Percentiles rank a stretch among this genome's conserved stretches.
These are phyloP conservation scores for Holacanthus passer DNA, from an alignment of 2,113 vertebrate genomes.

Conservation along the genomic window DNA sequence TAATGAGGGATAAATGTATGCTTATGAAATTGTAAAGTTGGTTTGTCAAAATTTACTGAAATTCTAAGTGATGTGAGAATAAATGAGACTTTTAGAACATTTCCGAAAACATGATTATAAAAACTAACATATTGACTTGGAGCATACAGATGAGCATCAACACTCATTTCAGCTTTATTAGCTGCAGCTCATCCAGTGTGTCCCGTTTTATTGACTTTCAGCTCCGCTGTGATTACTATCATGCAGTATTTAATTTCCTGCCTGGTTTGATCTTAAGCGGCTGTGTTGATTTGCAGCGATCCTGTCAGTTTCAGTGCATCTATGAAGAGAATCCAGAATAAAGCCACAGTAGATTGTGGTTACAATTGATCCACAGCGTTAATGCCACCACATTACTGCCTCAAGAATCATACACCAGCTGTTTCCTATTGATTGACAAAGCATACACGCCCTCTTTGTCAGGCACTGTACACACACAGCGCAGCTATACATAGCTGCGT, in stretches of 20 bases:
- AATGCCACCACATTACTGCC: neutral
- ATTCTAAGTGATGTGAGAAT: neutral
- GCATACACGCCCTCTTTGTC: neutral
- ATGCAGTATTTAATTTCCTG: slow-evolving; percentile 29
- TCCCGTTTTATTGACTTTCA: slow-evolving; percentile 46
- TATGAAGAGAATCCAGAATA: neutral
- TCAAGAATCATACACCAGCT: neutral
- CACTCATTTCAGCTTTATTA: neutral
- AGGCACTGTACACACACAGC: neutral
- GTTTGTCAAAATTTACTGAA: slow-evolving; percentile 6
- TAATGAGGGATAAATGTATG: neutral
- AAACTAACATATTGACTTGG: neutral
- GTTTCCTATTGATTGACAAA: slow-evolving; percentile 48
- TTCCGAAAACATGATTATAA: neutral
- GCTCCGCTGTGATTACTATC: slow-evolving; percentile 15
- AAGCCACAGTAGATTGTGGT: slow-evolving; percentile 9
- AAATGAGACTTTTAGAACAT: neutral
- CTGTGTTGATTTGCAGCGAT: slow-evolving; percentile 31
- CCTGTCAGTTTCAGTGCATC: neutral
- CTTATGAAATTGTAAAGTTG: neutral
- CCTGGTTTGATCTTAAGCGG: neutral
- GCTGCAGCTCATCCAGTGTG: neutral
- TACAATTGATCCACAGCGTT: slow-evolving; percentile 35
- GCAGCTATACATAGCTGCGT: slow-evolving; percentile 10
- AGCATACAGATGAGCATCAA: neutral